Evolutionary conservation across 2,113 vertebrate genomes (phyloP).

Genomic region (Phycodurus eques): DNA sequence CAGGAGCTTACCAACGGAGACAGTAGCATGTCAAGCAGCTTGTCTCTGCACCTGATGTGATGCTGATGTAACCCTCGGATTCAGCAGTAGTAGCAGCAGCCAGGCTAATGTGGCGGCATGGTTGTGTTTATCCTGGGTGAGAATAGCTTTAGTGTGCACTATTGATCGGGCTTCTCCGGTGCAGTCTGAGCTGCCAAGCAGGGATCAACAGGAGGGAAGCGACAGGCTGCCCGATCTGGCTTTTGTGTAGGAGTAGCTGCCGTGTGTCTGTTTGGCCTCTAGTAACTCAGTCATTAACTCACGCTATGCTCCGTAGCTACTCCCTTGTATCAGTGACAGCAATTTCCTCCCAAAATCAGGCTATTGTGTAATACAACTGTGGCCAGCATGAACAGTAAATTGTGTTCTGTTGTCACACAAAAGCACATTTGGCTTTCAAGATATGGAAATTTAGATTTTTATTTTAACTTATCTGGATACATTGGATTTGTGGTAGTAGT

Average conservation of each 20-base stretch:
- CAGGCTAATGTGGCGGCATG: conserved; percentile 28
- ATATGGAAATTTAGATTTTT: neutral
- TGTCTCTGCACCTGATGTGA: conserved; percentile 1
- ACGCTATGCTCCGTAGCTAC: conserved; percentile 14
- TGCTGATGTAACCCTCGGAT: conserved; percentile 22
- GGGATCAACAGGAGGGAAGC: conserved; percentile 60
- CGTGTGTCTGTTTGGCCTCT: conserved; percentile 41
- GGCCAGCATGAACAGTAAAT: neutral
- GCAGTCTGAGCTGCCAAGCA: conserved; percentile 55
- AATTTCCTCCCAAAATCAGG: conserved; percentile 1
- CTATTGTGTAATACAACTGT: neutral
- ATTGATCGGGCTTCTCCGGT: conserved; percentile 61
- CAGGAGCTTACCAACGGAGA: neutral
- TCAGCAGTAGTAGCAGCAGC: conserved; percentile 20
- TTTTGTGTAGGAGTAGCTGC: conserved; percentile 30
- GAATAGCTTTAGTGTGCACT: conserved; percentile 56
- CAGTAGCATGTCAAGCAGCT: neutral
- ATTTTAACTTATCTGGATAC: neutral
- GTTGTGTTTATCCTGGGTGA: conserved; percentile 66
- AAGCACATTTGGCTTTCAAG: neutral
- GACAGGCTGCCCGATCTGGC: conserved; percentile 36
- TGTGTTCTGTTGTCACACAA: neutral
- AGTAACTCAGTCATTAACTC: conserved; percentile 40
- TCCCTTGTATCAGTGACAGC: conserved; percentile 18
- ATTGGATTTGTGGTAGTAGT: neutral